Conservation (phyloP, 2,113 vertebrate species). For the Peromyscus maniculatus region DNA sequence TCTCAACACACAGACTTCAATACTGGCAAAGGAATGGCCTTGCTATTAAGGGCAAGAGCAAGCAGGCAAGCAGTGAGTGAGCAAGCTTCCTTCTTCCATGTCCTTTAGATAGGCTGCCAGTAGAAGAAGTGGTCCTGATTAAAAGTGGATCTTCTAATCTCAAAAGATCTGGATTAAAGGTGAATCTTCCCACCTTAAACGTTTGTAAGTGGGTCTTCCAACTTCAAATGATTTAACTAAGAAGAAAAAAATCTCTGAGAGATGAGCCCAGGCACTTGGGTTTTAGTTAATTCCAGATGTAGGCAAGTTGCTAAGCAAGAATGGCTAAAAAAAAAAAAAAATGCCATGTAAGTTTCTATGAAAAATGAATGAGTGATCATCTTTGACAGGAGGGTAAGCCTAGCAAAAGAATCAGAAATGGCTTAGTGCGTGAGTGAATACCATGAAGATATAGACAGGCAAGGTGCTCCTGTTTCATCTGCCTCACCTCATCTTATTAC, state of each 20-base stretch:
- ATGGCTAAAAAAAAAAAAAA: accelerated
- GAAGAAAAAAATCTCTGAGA: not conserved
- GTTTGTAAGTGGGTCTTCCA: not conserved
- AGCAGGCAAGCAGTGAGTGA: not conserved
- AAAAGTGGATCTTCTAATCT: not conserved
- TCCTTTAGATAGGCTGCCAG: not conserved
- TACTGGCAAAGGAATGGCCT: not conserved
- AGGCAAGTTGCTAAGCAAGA: not conserved
- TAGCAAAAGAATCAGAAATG: not conserved
- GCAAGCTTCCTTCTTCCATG: not conserved
- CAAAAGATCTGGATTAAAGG: not conserved
- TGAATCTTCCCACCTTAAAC: not conserved
- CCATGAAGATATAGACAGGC: not conserved
- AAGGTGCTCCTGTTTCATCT: not conserved
- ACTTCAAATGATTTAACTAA: not conserved
- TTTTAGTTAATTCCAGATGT: not conserved
- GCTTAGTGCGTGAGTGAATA: not conserved
- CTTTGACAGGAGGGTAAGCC: not conserved
- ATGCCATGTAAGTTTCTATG: not conserved
- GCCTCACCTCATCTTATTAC: not conserved
- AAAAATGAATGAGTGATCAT: not conserved
- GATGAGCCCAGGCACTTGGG: not conserved
- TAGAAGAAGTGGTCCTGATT: not conserved
- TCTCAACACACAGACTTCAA: not conserved
- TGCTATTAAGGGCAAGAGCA: not conserved